A percentile compares a stretch with the other conserved stretches of the same genome.
phyloP scores from a whole-genome alignment of 2,113 vertebrate species.

The Mola mola region DNA sequence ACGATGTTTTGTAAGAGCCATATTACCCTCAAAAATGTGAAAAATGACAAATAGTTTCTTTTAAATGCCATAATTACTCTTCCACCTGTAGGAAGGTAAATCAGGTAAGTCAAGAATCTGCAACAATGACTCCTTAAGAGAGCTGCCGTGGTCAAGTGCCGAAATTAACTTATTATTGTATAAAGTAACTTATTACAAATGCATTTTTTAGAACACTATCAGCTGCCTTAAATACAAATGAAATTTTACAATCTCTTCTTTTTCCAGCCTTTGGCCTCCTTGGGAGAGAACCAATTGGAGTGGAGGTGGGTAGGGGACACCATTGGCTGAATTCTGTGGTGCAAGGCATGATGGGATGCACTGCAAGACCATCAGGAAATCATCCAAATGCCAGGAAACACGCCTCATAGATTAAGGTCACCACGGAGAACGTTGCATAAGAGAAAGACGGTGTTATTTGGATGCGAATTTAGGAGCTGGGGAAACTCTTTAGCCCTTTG shows the following conservation, averaged over 20 bases:
- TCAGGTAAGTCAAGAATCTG: constrained; percentile 72
- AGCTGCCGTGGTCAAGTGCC: constrained; percentile 59
- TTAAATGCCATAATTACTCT: too few species aligned
- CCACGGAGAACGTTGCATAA: neutral
- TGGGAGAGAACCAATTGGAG: constrained; percentile 29
- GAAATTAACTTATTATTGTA: constrained; percentile 70
- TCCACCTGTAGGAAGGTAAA: too few species aligned
- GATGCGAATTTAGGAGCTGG: neutral
- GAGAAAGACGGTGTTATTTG: neutral
- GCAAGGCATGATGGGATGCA: constrained; percentile 15
- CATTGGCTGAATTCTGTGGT: constrained; percentile 6
- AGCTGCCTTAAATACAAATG: neutral
- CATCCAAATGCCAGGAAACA: too few species aligned
- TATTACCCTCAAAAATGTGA: too few species aligned
- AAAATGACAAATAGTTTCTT: too few species aligned
- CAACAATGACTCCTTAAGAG: constrained; percentile 59
- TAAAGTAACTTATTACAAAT: constrained; percentile 30
- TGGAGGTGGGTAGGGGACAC: neutral
- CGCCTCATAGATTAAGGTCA: constrained; percentile 31
- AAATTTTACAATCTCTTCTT: constrained; percentile 15
- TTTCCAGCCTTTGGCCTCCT: constrained; percentile 7
- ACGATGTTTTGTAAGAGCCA: too few species aligned
- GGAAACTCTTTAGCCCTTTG: constrained; percentile 25
- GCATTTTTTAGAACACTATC: constrained; percentile 8
- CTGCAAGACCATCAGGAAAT: neutral